These are phyloP conservation scores for Triops cancriformis DNA, from an alignment of 1,140 invertebrate species.

Conservation along the genomic window DNA sequence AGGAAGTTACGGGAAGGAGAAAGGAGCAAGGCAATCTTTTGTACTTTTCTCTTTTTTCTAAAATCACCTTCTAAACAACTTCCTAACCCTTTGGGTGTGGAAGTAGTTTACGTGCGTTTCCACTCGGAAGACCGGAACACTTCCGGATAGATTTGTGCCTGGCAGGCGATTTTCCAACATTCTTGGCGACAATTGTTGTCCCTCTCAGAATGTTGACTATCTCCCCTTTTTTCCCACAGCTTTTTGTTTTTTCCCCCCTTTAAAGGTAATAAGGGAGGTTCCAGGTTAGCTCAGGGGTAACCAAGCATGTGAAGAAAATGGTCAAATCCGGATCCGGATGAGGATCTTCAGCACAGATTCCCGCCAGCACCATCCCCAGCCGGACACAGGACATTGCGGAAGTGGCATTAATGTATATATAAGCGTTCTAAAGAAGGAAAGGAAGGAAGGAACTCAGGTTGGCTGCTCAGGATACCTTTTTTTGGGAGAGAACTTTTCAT, in stretches of 20 bases:
- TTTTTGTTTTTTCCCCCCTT: background rate
- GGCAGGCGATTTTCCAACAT: background rate
- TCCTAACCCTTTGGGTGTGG: background rate
- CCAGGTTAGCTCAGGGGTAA: conserved; percentile 6
- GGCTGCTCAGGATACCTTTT: background rate
- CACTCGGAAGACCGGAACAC: background rate
- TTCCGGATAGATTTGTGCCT: background rate
- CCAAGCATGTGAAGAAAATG: background rate
- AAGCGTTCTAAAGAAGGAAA: background rate
- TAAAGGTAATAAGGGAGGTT: conserved; percentile 3
- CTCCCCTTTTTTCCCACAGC: background rate
- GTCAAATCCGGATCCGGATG: conserved; percentile 12
- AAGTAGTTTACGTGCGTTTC: background rate
- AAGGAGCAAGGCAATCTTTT: background rate
- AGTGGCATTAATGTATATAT: conserved; percentile 11
- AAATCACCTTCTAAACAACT: background rate
- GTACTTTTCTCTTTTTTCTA: background rate
- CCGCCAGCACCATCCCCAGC: background rate
- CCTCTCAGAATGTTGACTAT: background rate
- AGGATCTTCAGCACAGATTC: background rate
- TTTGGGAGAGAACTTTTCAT: background rate
- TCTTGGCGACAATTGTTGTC: background rate
- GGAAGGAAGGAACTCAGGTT: conserved; percentile 12
- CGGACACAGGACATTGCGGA: background rate
- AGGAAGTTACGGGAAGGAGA: background rate